Percentiles rank a stretch among this genome's conserved stretches.
Evolutionary conservation across 2,888 invertebrate species (phyloP).

Genomic region (Drosophila acutilabella): DNA sequence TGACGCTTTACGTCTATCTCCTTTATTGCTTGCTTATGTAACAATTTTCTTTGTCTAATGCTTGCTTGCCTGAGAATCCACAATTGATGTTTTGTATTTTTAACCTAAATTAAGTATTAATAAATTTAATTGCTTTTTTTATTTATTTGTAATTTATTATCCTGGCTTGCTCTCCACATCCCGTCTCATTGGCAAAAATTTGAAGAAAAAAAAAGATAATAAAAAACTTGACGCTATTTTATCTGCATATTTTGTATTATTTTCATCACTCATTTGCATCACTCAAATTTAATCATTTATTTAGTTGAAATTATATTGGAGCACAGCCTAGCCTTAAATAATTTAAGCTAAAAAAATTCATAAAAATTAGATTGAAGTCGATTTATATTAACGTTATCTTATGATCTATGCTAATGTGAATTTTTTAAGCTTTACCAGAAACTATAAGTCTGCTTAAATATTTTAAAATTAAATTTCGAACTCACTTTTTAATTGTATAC

Average conservation of each 20-base stretch:
- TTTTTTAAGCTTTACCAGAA: too few relatives aligned
- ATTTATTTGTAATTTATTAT: neutral
- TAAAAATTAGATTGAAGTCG: neutral
- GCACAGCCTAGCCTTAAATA: neutral
- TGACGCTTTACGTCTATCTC: neutral
- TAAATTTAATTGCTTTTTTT: slow-evolving; percentile 4
- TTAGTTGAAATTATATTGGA: neutral
- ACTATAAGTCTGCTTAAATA: too few relatives aligned
- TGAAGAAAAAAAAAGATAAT: slow-evolving; percentile 7
- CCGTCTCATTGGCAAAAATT: slow-evolving; percentile 1
- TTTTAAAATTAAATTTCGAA: too few relatives aligned
- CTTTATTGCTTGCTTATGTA: slow-evolving; percentile 8
- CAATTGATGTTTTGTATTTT: slow-evolving; percentile 15
- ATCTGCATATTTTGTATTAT: slow-evolving; percentile 17
- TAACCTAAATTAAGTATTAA: slow-evolving; percentile 11
- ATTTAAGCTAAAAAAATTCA: slow-evolving; percentile 1
- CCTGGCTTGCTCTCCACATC: slow-evolving; percentile 4
- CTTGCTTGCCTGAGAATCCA: slow-evolving; percentile 7
- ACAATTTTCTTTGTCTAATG: neutral
- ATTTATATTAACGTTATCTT: too few relatives aligned
- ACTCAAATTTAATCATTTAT: neutral
- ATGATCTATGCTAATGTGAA: too few relatives aligned
- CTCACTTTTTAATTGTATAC: too few relatives aligned
- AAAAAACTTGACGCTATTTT: slow-evolving; percentile 49
- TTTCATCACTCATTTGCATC: slow-evolving; percentile 7